Base-by-base conservation (phyloP, 2,113 vertebrate species). In the Willisornis vidua region DNA sequence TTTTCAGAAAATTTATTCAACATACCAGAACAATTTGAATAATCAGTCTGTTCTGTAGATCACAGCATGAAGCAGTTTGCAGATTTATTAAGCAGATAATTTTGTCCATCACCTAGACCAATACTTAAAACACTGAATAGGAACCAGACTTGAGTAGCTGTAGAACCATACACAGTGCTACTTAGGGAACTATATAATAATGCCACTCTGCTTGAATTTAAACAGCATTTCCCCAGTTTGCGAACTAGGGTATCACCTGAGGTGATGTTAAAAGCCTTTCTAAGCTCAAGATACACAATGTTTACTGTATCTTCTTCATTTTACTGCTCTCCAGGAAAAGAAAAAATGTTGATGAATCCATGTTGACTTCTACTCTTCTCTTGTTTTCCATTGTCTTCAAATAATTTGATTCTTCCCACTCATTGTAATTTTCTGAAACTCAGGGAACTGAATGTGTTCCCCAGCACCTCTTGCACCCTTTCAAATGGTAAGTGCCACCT, bases 101-200 rank as follows among this genome's bases (percentile, higher is more conserved):
- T 76, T 84, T 70, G 28, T 28, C 37, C 17, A n/a, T 84, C 24
- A 28, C 37, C 16, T 54, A 58, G 19, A 28, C 19, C 81, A 31
- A 70, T 57, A 39, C 26, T 80, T 74, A 61, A 81, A 81, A 54
- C 23, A 54, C 17, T 49, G 51, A 49, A 18, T 37, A 62, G 19
- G 18, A n/a, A 3, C 11, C 41, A n/a, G 31, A 70, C 19, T 23
- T 2, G 3, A 19, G 28, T 70, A 0, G 0, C n/a, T 54, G 24
- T 74, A 23, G 43, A 77, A n/a, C 17, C 16, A 8, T 20, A 26
- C 22, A 58, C n/a, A 49, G 6, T 3, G 1, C 17, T 61, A 51
- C 19, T 39, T 55, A 51, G 16, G 14, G 20, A 41, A 33, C 61
- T 87, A 10, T 26, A 9, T 5, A 12, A 10, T 31, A 70, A n/a